Evolutionary conservation across 1,140 invertebrate genomes (phyloP), one percentile per base, ranked within the genome.

Genomic region (Aradophagus sp.): DNA sequence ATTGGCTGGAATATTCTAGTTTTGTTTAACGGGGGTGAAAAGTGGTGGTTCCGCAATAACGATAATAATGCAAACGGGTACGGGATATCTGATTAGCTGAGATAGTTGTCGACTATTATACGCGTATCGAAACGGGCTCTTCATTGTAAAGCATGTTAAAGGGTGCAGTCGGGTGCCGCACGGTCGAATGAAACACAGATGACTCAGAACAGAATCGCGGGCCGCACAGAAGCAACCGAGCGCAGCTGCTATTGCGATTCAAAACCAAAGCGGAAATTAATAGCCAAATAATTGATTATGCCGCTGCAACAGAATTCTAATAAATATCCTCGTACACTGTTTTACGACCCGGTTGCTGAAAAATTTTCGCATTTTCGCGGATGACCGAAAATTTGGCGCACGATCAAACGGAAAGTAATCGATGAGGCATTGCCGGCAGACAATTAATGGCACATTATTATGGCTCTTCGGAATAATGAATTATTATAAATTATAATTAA

Each of bases 91-190:
- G 36, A 62, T 52, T 52, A 50, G 58, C 23, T 52, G 15, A 31
- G 31, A 44, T 52, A 62, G 20, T 62, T 53, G 27, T 50, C 16
- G 39, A 38, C 41, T 47, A 47, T 45, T 53, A 38, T 63, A 38
- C 16, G 12, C 45, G 16, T 35, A 61, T 50, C 32, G n/a, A 27
- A 63, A 42, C 27, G 32, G 27, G 36, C 45, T 65, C 58, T 71
- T 59, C 44, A 71, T 59, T 71, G 61, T 53, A 53, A 65, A 65
- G 42, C 56, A 52, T 61, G 59, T 71, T 71, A 71, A 63, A 59
- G 42, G 59, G n/a, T 19, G 19, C n/a, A 35, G 26, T 26, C 8
- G 19, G 29, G 20, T 13, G 23, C 12, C 36, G 29, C 11, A 19
- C 11, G 13, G 39, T 44, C 17, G 50, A 55, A 55, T 42, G 50